phyloP scores from a whole-genome alignment of 2,888 invertebrate species.

The Ophonus ardosiacus region DNA sequence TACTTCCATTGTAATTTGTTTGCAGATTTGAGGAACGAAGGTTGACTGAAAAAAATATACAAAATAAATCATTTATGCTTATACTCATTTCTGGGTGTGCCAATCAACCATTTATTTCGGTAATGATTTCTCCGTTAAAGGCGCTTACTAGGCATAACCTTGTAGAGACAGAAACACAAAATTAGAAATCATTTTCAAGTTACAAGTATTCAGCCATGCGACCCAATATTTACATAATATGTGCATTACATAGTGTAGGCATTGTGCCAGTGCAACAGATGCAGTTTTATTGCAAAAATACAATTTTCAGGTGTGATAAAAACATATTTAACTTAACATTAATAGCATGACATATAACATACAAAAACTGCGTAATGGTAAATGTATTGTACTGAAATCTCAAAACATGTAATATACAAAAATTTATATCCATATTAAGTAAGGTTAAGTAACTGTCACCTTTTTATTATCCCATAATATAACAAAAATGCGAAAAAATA shows the following conservation, averaged over 20 bases:
- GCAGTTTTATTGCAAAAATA: neutral
- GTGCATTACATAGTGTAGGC: neutral
- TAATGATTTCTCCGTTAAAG: no score
- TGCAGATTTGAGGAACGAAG: constrained; percentile 64
- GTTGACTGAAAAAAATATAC: constrained; percentile 60
- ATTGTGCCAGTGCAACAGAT: neutral
- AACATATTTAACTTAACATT: neutral
- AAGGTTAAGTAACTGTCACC: constrained; percentile 57
- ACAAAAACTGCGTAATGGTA: neutral
- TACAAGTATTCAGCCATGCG: no score
- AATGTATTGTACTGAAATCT: neutral
- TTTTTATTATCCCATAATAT: neutral
- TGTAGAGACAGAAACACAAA: no score
- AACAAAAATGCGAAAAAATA: neutral
- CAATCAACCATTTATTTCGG: no score
- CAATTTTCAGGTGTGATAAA: neutral
- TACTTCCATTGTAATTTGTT: constrained; percentile 65
- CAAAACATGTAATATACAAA: no score
- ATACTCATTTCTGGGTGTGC: no score
- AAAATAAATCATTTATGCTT: neutral
- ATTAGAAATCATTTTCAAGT: no score
- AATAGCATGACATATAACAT: neutral
- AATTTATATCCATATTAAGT: constrained; percentile 1
- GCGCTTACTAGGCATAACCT: no score
- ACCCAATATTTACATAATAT: constrained; percentile 13